Base-by-base conservation (phyloP, 2,888 invertebrate genomes). In the Tetragnatha montana region DNA sequence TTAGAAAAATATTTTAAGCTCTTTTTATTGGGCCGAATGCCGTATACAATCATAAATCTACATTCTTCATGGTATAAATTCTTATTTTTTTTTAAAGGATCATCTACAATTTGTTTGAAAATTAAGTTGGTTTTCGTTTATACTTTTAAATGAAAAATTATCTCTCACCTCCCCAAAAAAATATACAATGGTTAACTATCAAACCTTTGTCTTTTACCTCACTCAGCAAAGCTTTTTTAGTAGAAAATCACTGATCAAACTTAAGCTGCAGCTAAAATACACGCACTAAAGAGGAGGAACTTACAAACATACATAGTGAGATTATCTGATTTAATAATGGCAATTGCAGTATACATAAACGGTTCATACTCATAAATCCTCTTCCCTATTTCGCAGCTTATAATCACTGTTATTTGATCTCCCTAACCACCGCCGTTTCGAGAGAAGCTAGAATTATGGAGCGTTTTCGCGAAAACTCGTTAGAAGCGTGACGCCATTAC, bases 331-430 rank as follows among this genome's bases (percentile, higher is more conserved):
- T 86, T 86, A 86, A 86, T 86, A 80, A 80, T 73, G 22, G 60
- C 71, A 74, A 86, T 80, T 86, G 80, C 8, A 74, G 73, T 35
- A 74, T 80, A 86, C 73, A 35, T 49, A 47, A 68, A 19, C 6
- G 17, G 35, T 12, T 47, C 14, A 60, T 17, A 17, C 47, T 86
- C 80, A 22, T 80, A 80, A 80, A 79, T 79, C 79, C 51, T 35
- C 35, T 22, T 70, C 22, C 17, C 35, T 50, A 49, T 51, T 79
- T 60, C 47, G 80, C 73, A 49, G 22, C 71, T 35, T n/a, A 22
- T 86, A 86, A 86, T 86, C 86, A 86, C 80, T 68, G 49, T 86
- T 68, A 80, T 86, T 80, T 80, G 19, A 60, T 35, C n/a, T 17
- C 35, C 22, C 80, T 80, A 80, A 86, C 80, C 86, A 69, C 80